Conservation (phyloP, 2,113 vertebrate species). For the Quiscalus mexicanus region DNA sequence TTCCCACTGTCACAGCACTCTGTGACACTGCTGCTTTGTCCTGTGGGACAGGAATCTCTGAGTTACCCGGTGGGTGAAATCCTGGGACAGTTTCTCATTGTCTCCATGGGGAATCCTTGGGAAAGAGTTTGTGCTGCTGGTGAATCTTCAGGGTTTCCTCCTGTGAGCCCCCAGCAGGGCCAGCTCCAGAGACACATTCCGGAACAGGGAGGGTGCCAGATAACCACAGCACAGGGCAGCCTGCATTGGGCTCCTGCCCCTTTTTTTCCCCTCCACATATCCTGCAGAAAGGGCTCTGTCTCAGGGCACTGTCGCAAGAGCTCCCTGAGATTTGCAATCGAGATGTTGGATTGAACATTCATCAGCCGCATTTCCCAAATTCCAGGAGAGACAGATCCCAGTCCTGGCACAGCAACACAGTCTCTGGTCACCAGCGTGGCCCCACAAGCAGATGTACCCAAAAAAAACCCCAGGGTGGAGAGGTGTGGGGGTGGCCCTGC, state of each 20-base stretch:
- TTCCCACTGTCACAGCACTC: background rate
- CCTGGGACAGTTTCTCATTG: background rate
- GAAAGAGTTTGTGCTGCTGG: background rate
- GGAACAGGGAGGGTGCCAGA: background rate
- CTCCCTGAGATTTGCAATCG: background rate
- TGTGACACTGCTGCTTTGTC: background rate
- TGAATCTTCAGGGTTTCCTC: background rate
- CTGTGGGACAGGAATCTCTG: background rate
- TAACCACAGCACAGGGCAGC: background rate
- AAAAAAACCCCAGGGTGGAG: background rate
- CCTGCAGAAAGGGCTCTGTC: background rate
- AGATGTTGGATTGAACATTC: background rate
- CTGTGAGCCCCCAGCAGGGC: fast-evolving
- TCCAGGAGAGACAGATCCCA: slow-evolving; percentile 6
- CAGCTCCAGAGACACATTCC: background rate
- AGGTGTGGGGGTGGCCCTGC: background rate
- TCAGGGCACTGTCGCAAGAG: background rate
- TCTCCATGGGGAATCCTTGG: background rate
- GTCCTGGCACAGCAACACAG: background rate
- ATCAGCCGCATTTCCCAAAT: background rate
- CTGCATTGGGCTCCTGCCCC: background rate
- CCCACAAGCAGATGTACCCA: fast-evolving
- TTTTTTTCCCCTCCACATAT: background rate
- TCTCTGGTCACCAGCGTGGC: background rate
- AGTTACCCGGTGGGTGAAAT: background rate